phyloP scores from a whole-genome alignment of 2,113 vertebrate species.

The Bothrops jararaca region DNA sequence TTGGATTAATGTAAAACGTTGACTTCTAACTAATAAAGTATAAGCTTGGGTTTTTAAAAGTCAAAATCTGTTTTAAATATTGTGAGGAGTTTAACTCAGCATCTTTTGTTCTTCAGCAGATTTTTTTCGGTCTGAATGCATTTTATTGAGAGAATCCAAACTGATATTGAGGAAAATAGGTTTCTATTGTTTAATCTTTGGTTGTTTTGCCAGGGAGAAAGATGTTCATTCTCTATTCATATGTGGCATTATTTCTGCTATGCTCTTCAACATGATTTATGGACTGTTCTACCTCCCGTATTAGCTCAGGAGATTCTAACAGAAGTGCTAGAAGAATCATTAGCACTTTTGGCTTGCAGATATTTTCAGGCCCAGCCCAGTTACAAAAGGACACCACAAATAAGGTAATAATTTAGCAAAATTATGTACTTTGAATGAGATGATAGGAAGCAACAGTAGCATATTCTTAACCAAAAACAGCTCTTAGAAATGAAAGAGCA shows the following conservation, averaged over 20 bases:
- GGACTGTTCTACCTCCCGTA: conserved; percentile 77
- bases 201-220: conserved; percentile 84
- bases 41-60: conserved; percentile 21
- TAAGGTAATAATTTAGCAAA: conserved; percentile 78
- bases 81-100: conserved; percentile 63
- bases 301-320: conserved; percentile 80
- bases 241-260: conserved; percentile 98
- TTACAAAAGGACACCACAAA: conserved; percentile 85
- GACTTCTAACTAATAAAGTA: conserved; percentile 57
- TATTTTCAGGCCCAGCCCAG: conserved; percentile 82
- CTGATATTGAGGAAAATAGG: conserved; percentile 54
- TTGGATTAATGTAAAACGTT: conserved; percentile 59
- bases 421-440: conserved; percentile 22
- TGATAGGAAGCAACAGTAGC: conserved; percentile 28
- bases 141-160: conserved; percentile 65
- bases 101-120: conserved; percentile 53
- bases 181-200: conserved; percentile 64
- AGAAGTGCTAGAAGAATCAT: conserved; percentile 82
- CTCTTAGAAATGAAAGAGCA: background rate
- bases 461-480: background rate
- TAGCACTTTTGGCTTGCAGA: conserved; percentile 82
- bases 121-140: conserved; percentile 71
- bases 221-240: conserved; percentile 94
- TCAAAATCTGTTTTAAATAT: conserved; percentile 69
- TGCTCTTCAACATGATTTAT: conserved; percentile 87